A percentile compares a stretch with the other conserved stretches of the same genome.
phyloP scores from a whole-genome alignment of 2,113 vertebrate species.

The Climacteris rufus region DNA sequence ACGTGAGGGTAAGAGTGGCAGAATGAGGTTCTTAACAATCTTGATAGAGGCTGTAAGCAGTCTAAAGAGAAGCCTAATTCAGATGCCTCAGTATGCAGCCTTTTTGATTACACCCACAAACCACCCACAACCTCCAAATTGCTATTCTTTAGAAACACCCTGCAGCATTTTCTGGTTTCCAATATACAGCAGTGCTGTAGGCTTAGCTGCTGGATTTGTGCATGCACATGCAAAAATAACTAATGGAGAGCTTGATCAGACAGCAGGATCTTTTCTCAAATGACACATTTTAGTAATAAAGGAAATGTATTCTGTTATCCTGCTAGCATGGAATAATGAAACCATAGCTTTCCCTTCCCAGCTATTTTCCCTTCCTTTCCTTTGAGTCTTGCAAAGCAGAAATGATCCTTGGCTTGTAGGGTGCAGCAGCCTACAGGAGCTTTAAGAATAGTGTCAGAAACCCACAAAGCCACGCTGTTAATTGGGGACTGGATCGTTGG shows the following conservation, averaged over 20 bases:
- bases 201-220: conserved; percentile 49
- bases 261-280: conserved; percentile 58
- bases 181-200: conserved; percentile 9
- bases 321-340: conserved; percentile 68
- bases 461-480: conserved; percentile 31
- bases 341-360: conserved; percentile 8
- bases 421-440: conserved; percentile 59
- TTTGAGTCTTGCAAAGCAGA: conserved; percentile 56
- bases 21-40: conserved; percentile 21
- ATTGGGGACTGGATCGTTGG: conserved; percentile 51
- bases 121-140: conserved; percentile 52
- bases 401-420: conserved; percentile 51
- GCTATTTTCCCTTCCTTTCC: not conserved
- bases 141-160: conserved; percentile 61
- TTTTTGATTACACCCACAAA: conserved; percentile 67
- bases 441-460: conserved; percentile 64
- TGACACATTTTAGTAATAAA: conserved; percentile 64
- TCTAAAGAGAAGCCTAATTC: conserved; percentile 55
- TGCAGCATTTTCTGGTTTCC: conserved; percentile 57
- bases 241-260: conserved; percentile 51
- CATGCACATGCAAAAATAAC: conserved; percentile 48
- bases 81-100: conserved; percentile 18
- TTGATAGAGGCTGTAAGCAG: conserved; percentile 43
- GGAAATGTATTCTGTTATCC: conserved; percentile 61
- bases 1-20: conserved; percentile 20